Evolutionary conservation across 2,113 vertebrate species (phyloP), one percentile per base, ranked within the genome.

Genomic region (Chloebia gouldiae): DNA sequence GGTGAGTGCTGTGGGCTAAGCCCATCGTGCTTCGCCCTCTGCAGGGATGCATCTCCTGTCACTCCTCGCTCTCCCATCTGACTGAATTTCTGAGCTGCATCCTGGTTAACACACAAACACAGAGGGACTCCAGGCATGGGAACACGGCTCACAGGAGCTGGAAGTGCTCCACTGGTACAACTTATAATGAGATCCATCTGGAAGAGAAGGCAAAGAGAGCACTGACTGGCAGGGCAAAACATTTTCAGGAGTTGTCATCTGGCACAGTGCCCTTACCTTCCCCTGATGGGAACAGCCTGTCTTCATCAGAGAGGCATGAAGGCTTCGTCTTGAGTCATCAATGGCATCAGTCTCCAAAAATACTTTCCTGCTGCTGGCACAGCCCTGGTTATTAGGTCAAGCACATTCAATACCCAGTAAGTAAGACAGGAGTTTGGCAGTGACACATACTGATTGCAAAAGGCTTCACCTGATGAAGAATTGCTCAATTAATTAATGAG

Each of bases 1-100:
- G 61, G 11, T 24, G 25, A 66, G 37, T 47, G 47, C 56, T 25
- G 30, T 59, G 56, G 30, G n/a, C n/a, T 45, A 57, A 88, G 25
- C 21, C 13, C 22, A 3, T 20, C 0, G 0, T 37, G 19, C 64
- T 83, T 81, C 0, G 0, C 21, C 59, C 22, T 45, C 47, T 16
- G 10, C 79, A 68, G 76, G n/a, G 53, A n/a, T 45, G 39, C 7
- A 17, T 12, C 42, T 69, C 37, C 70, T 86, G 3, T 9, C 16
- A 14, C n/a, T 59, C 47, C 18, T 61, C 60, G 23, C 35, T 63
- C 47, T 71, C 50, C 25, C 11, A 22, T 12, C 54, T 35, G 39
- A 51, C 44, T 75, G 65, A 25, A 64, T 51, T 75, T 63, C 81
- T 56, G 59, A 85, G 57, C 51, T 54, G 27, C 20, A 22, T n/a